Conservation (phyloP, 2,888 invertebrate genomes). For the Enoplolaimus lenunculus region DNA sequence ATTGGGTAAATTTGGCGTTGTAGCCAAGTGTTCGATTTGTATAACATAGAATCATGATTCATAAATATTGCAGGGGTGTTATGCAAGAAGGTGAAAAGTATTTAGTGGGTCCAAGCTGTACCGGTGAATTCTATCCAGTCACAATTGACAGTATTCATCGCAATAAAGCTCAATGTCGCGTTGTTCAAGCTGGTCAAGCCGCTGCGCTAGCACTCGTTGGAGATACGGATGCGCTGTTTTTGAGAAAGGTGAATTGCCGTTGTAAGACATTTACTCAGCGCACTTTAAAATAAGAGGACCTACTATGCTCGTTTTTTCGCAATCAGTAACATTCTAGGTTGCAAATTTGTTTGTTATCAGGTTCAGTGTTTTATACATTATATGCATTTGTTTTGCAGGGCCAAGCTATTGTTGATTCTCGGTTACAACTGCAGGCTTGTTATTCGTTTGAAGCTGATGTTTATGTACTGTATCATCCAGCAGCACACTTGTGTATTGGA, state of each 20-base stretch:
- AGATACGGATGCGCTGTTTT: conserved; percentile 31
- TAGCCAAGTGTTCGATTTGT: too few relatives aligned
- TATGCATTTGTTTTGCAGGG: conserved; percentile 55
- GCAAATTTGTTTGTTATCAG: too few relatives aligned
- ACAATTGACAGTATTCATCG: conserved; percentile 71
- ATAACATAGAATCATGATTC: not conserved
- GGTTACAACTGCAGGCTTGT: conserved; percentile 31
- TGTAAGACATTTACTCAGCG: not conserved
- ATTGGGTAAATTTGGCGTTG: too few relatives aligned
- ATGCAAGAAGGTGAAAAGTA: conserved; percentile 59
- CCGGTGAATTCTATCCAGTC: conserved; percentile 55
- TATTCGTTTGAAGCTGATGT: conserved; percentile 61
- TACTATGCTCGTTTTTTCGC: too few relatives aligned
- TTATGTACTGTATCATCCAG: conserved; percentile 54
- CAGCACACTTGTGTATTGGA: conserved; percentile 38
- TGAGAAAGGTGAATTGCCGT: conserved; percentile 38
- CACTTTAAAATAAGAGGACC: too few relatives aligned
- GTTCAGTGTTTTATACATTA: too few relatives aligned
- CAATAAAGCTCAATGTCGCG: conserved; percentile 73
- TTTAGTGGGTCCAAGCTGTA: conserved; percentile 48
- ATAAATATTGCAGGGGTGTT: conserved; percentile 55
- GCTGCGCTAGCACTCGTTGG: conserved; percentile 60
- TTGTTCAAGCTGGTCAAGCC: conserved; percentile 75
- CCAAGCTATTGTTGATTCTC: conserved; percentile 45
- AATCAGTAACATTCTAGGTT: too few relatives aligned